A percentile compares a stretch with the other conserved stretches of the same genome.
phyloP scores from a whole-genome alignment of 1,140 invertebrate species.

The Ridgeia piscesae region DNA sequence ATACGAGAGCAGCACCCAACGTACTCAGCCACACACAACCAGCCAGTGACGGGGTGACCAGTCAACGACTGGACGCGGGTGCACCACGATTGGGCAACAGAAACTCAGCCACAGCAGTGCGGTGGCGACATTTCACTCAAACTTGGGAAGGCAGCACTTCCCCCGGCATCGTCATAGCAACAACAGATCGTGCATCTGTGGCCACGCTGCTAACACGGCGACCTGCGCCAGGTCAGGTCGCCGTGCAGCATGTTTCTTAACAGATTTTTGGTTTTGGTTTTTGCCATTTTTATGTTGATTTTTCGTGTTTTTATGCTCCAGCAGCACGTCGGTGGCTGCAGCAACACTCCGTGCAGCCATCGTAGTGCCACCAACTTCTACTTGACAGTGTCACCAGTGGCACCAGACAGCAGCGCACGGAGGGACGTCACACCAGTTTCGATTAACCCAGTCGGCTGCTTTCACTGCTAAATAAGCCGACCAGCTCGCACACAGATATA shows the following conservation, averaged over 20 bases:
- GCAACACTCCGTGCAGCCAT: not conserved
- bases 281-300: not conserved
- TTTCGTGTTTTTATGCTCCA: not conserved
- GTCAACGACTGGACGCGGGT: not conserved
- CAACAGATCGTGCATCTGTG: not conserved
- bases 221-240: not conserved
- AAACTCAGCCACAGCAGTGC: not conserved
- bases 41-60: not conserved
- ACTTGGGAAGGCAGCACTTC: not conserved
- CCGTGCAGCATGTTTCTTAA: not conserved
- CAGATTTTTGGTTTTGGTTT: constrained; percentile 6
- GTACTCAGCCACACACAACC: not conserved
- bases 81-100: not conserved
- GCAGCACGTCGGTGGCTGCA: not conserved
- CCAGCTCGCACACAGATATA: not conserved
- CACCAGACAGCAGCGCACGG: not conserved
- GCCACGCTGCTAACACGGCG: not conserved
- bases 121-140: not conserved
- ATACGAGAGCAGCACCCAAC: not conserved
- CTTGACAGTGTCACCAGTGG: not conserved
- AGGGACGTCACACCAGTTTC: not conserved
- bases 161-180: not conserved
- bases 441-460: not conserved
- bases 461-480: not conserved
- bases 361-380: not conserved